Percentiles rank a stretch among this genome's conserved stretches.
phyloP scores from a whole-genome alignment of 2,797 vertebrate species.

The Pteronotus mesoamericanus region DNA sequence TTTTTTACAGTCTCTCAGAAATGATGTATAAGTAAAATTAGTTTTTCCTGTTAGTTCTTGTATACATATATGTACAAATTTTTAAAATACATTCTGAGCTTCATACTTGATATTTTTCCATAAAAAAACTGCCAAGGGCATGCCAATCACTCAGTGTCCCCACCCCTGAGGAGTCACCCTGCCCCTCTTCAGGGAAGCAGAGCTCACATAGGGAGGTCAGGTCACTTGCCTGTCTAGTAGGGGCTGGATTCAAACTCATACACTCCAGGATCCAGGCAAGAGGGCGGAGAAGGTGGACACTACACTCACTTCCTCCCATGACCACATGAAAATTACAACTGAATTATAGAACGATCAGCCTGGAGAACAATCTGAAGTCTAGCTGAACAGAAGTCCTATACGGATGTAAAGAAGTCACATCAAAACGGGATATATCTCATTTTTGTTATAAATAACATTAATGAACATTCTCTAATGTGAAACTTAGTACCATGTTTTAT shows the following conservation, averaged over 20 bases:
- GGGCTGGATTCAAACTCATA: not conserved
- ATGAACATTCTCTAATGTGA: not conserved
- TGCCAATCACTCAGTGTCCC: no score
- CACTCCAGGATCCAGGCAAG: not conserved
- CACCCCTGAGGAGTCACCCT: not conserved
- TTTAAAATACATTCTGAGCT: not conserved
- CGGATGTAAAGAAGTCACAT: not conserved
- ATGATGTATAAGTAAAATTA: not conserved
- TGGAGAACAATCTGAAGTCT: not conserved
- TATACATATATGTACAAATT: not conserved
- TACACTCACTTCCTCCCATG: not conserved
- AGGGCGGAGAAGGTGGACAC: not conserved
- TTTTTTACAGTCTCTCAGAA: not conserved
- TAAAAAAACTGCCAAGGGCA: not conserved
- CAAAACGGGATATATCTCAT: not conserved
- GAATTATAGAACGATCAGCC: not conserved
- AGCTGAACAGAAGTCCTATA: not conserved
- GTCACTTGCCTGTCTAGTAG: not conserved
- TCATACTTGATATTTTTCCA: not conserved
- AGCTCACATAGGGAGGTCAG: not conserved
- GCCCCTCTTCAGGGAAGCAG: not conserved
- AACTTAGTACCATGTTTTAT: not conserved
- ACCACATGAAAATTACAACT: not conserved
- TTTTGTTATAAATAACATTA: not conserved
- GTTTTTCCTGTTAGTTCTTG: not conserved